Base-by-base conservation (phyloP, 2,888 invertebrate genomes). In the Drosophila ustulata region DNA sequence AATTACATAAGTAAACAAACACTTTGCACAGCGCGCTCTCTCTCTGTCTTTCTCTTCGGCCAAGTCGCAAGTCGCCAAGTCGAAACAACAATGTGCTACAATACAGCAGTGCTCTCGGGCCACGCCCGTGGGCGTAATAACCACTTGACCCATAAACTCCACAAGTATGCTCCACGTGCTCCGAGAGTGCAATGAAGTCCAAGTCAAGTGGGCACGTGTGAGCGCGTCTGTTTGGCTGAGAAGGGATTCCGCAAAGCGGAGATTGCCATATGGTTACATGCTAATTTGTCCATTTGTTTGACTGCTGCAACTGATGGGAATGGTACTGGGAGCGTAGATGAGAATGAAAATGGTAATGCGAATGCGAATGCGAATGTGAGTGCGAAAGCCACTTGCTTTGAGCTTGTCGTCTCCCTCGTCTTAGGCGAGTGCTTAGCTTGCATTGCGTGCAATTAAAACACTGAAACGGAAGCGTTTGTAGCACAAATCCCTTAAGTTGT, bases 1-100 rank as follows among this genome's bases (percentile, higher is more conserved):
- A 88, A 89, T 89, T 85, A 81, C 88, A 88, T 85, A 85, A 78
- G 83, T 88, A 88, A 88, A 80, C 75, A 85, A 82, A 82, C 89
- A 88, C 82, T 89, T 71, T 66, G 65, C 37, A 18, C 51, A 66
- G 11, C 46, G 75, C 55, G 26, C 55, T 64, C 45, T 11, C n/a
- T 3, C 34, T 34, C 4, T 1, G 11, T 9, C 9, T 9, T 11
- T 11, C 34, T 34, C n/a, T n/a, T n/a, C 34, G 9, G 11, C 6
- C 18, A 18, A 18, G 30, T 6, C 30, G 5, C 30, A 7, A 4
- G 4, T 11, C 39, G 43, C 56, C 47, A 57, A 63, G 69, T 47
- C 43, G 56, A 62, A 80, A 83, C 83, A 80, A 83, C 83, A 89
- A 87, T 89, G 89, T 87, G 84, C 66, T 80, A 87, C 89, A 89